phyloP scores from a whole-genome alignment of 2,797 vertebrate genomes.

The Melanotaenia trifasciata region DNA sequence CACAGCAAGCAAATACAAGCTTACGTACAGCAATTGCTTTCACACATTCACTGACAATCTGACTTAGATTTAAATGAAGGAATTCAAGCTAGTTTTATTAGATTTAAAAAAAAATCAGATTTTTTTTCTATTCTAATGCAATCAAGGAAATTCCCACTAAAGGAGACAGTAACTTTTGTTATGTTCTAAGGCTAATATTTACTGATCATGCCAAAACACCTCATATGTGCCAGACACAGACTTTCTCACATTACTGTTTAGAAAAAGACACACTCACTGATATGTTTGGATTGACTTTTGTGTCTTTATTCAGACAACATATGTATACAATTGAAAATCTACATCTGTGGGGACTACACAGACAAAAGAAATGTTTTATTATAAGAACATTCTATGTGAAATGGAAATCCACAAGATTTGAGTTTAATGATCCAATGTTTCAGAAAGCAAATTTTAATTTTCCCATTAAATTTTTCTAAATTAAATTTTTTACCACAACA shows the following conservation, averaged over 20 bases:
- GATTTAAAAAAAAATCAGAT: background rate
- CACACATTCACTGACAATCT: constrained; percentile 42
- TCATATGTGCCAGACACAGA: background rate
- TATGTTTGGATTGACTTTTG: background rate
- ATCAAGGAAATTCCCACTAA: background rate
- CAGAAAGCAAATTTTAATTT: background rate
- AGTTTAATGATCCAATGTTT: background rate
- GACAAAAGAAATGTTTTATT: background rate
- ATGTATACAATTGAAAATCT: too few species aligned
- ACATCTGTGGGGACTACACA: too few species aligned
- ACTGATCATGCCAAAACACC: background rate
- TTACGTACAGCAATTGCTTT: constrained; percentile 45
- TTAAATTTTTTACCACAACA: background rate
- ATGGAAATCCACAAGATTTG: background rate
- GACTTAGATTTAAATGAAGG: constrained; percentile 5
- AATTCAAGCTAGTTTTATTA: background rate
- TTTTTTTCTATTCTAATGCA: background rate
- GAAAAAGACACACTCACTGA: background rate
- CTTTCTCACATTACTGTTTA: background rate
- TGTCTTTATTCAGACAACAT: background rate
- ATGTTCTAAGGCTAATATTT: background rate
- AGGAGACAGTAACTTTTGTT: background rate
- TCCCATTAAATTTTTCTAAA: background rate
- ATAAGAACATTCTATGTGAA: background rate
- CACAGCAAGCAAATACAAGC: constrained; percentile 40